Evolutionary conservation across 2,113 vertebrate genomes (phyloP).

Genomic region (Hirundichthys speculiger): DNA sequence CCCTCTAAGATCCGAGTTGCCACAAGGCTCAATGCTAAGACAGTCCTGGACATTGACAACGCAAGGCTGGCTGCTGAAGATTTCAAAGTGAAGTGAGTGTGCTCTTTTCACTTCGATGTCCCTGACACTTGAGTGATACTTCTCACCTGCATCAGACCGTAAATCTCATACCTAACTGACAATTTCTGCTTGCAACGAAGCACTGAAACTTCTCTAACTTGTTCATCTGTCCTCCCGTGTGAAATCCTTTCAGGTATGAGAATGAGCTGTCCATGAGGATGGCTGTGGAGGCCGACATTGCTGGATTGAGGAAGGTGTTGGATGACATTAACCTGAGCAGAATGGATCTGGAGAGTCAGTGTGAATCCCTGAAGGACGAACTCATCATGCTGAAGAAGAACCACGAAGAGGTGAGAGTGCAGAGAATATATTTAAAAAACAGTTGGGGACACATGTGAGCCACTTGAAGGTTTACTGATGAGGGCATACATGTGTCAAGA

Average conservation of each 20-base stretch:
- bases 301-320: conserved; percentile 56
- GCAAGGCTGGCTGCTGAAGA: conserved; percentile 88
- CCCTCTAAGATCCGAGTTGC: conserved; percentile 71
- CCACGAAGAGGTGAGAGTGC: conserved; percentile 75
- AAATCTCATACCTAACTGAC: conserved; percentile 1
- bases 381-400: conserved; percentile 72
- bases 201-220: conserved; percentile 14
- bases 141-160: conserved; percentile 4
- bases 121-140: conserved; percentile 8
- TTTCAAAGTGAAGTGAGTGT: conserved; percentile 89
- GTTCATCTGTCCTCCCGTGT: neutral
- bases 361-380: conserved; percentile 74
- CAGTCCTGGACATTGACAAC: conserved; percentile 85
- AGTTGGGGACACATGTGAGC: no score
- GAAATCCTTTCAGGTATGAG: conserved; percentile 62
- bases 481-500: no score
- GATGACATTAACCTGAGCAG: conserved; percentile 71
- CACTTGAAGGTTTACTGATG: no score
- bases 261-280: conserved; percentile 69
- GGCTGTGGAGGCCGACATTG: conserved; percentile 68
- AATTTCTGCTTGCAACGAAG: neutral
- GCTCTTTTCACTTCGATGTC: neutral
- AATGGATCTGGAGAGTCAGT: conserved; percentile 73
- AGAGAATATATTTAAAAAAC: neutral
- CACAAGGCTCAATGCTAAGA: conserved; percentile 76